Evolutionary conservation across 2,888 invertebrate species (phyloP).

Genomic region (Empis stercorea): DNA sequence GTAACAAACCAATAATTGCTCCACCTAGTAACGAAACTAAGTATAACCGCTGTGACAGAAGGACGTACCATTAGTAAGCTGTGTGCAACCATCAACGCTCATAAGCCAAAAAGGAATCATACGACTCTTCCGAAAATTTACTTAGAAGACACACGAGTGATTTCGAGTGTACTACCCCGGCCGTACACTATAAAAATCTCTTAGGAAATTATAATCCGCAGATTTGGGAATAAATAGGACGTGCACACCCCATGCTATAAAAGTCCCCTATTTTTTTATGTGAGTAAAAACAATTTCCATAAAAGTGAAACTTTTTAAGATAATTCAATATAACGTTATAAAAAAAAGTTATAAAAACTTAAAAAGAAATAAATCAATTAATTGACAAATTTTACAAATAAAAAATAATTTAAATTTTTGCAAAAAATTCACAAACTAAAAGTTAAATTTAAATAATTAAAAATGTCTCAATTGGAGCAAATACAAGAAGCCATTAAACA

Average conservation of each 20-base stretch:
- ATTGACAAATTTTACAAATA: not conserved
- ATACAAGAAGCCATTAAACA: not conserved
- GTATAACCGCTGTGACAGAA: not conserved
- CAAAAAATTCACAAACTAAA: no score
- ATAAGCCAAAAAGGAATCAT: not conserved
- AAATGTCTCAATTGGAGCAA: not conserved
- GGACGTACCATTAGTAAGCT: not conserved
- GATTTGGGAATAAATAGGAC: no score
- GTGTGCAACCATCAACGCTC: not conserved
- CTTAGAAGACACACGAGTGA: not conserved
- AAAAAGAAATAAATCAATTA: no score
- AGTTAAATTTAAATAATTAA: not conserved
- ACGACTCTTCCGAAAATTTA: not conserved
- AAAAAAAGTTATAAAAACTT: no score
- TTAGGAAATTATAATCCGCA: no score
- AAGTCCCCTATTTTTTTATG: not conserved
- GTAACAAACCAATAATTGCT: not conserved
- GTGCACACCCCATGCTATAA: not conserved
- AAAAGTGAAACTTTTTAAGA: no score
- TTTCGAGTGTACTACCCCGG: not conserved
- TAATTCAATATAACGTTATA: no score
- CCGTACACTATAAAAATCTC: not conserved
- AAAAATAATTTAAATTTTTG: not conserved
- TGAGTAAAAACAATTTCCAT: no score
- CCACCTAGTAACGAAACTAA: not conserved